Conservation (phyloP, 2,888 invertebrate species). For the Coleophora deauratella region DNA sequence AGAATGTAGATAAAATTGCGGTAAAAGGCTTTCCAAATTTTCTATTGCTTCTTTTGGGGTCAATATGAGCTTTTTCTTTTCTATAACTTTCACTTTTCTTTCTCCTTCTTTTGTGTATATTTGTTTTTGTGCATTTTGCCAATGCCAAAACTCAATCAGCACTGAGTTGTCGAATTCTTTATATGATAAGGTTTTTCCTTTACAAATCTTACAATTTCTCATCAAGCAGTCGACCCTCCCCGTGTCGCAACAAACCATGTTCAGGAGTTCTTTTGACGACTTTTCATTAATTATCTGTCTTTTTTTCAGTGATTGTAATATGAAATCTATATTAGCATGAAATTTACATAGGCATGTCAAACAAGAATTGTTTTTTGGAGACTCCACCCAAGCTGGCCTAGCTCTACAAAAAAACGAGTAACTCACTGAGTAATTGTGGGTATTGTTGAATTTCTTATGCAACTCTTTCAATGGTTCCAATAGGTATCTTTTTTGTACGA, state of each 20-base stretch:
- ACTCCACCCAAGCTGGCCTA: too few species aligned
- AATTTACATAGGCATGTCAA: too few species aligned
- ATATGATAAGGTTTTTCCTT: too few species aligned
- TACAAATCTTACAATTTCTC: slow-evolving; percentile 18
- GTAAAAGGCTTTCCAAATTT: slow-evolving; percentile 11
- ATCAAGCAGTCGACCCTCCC: slow-evolving; percentile 18
- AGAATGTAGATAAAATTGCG: slow-evolving; percentile 6
- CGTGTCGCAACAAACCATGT: slow-evolving; percentile 18
- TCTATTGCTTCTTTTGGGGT: slow-evolving; percentile 6
- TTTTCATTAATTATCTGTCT: slow-evolving; percentile 10
- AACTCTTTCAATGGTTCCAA: not conserved
- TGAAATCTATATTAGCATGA: slow-evolving; percentile 9
- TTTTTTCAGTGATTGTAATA: slow-evolving; percentile 16
- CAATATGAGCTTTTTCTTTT: slow-evolving; percentile 9
- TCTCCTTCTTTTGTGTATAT: slow-evolving; percentile 12
- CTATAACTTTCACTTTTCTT: slow-evolving; percentile 10
- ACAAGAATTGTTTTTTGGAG: too few species aligned
- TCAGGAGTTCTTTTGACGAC: slow-evolving; percentile 18
- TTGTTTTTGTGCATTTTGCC: slow-evolving; percentile 12
- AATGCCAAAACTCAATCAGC: slow-evolving; percentile 9
- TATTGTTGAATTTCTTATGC: too few species aligned
- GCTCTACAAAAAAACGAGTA: too few species aligned
- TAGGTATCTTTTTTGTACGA: not conserved
- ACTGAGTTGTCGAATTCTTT: slow-evolving; percentile 12
- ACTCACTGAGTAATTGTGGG: too few species aligned